Evolutionary conservation across 2,888 invertebrate species (phyloP), one percentile per base, ranked within the genome.

Genomic region (Aphidius colemani): DNA sequence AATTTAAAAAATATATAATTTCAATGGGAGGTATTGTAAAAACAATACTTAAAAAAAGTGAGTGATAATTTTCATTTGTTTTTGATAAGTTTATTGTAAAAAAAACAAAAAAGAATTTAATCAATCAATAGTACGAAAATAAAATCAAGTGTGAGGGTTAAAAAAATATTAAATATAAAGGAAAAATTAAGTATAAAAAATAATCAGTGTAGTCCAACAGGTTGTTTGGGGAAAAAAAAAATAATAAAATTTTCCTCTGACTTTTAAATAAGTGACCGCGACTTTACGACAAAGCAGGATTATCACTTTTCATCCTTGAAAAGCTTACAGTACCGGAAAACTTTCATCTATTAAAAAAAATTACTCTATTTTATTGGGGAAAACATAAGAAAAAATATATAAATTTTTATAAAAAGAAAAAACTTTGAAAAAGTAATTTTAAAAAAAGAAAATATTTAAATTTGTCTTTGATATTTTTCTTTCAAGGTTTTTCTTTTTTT

Each of bases 11-110:
- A 30, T 3, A 18, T 18, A 18, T 30, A 30, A 30, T 30, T 30
- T 30, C 30, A 30, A 30, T 30, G 30, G 30, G 30, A 30, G 30
- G 30, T 30, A 30, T 30, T 30, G 30, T 30, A 5, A 5, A 43
- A 59, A 55, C 39, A 53, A 81, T 81, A 81, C 69, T 81, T 69
- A 78, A 81, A 64, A 80, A 80, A 75, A 80, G 81, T 81, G 80
- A 80, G 81, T 80, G 78, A 41, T 18, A 43, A 9, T 9, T 18
- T 44, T 30, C 30, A n/a, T 48, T 48, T 48, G 8, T 50, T 59
- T 41, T 43, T 41, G 8, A 59, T 39, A 30, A 8, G 11, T 0
- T 10, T 40, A 6, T 11, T 46, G 10, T 7, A 44, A 50, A 45
- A 61, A 49, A 51, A 40, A 53, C 46, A 41, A n/a, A 41, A 39